phyloP scores from a whole-genome alignment of 2,888 invertebrate genomes.

The Heliconius sara region DNA sequence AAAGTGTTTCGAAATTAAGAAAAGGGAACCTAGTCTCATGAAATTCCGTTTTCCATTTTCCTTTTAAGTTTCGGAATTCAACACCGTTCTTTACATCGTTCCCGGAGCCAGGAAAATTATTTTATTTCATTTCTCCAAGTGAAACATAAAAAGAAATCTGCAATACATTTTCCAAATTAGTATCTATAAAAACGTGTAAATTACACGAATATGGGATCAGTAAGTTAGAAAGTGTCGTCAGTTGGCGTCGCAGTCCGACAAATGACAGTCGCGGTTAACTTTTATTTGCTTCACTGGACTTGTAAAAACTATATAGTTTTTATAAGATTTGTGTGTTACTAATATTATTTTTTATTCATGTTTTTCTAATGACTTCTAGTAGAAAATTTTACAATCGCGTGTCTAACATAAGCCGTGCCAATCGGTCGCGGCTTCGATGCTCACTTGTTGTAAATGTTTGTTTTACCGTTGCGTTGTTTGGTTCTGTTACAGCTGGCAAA shows the following conservation, averaged over 20 bases:
- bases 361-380: slow-evolving; percentile 5
- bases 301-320: background rate
- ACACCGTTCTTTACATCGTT: too few relatives aligned
- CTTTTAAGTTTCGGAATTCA: too few relatives aligned
- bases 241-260: background rate
- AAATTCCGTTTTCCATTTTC: too few relatives aligned
- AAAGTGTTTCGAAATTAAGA: too few relatives aligned
- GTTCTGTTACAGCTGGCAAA: too few relatives aligned
- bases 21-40: too few relatives aligned
- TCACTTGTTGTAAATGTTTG: background rate
- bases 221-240: slow-evolving; percentile 16
- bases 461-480: background rate
- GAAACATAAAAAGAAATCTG: background rate
- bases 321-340: slow-evolving; percentile 2
- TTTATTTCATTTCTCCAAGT: too few relatives aligned
- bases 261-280: background rate
- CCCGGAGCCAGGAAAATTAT: too few relatives aligned
- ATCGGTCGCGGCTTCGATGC: background rate
- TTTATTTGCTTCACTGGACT: slow-evolving; percentile 22
- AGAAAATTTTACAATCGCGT: background rate
- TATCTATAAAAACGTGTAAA: slow-evolving; percentile 11
- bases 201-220: slow-evolving; percentile 20
- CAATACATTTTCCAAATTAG: background rate
- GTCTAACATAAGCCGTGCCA: background rate
- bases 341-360: background rate